Conservation (phyloP, 2,888 invertebrate genomes). For the Eristalis arbustorum region DNA sequence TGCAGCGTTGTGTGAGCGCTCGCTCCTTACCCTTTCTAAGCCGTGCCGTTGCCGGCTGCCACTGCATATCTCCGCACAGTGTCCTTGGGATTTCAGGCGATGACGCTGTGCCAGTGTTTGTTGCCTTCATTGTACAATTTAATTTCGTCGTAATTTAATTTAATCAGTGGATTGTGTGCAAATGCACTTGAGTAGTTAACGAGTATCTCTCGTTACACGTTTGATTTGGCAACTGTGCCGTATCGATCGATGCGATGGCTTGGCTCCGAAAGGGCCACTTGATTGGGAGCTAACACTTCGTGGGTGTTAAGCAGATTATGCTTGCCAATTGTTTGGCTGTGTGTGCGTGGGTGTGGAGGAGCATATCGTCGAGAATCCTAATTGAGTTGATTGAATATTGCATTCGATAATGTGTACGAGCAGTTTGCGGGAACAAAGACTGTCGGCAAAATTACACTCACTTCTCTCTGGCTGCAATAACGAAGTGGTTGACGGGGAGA, state of each 20-base stretch:
- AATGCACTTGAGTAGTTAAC: slow-evolving; percentile 34
- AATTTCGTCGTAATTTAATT: slow-evolving; percentile 54
- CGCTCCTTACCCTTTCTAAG: not conserved
- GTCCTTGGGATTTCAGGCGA: not conserved
- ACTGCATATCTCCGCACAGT: not conserved
- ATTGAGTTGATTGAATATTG: not conserved
- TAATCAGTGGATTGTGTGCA: slow-evolving; percentile 40
- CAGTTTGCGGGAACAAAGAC: not conserved
- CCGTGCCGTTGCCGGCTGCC: not conserved
- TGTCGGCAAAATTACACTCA: not conserved
- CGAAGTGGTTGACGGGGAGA: not conserved
- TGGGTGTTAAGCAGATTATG: slow-evolving; percentile 11
- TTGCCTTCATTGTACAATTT: slow-evolving; percentile 45
- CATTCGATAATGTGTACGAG: not conserved
- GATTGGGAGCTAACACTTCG: not conserved
- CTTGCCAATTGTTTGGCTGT: not conserved
- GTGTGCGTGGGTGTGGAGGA: not conserved
- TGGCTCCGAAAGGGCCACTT: not conserved
- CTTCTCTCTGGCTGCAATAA: not conserved
- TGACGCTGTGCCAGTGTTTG: slow-evolving; percentile 26
- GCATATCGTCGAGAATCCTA: not conserved
- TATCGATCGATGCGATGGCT: slow-evolving; percentile 12
- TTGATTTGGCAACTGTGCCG: slow-evolving; percentile 21
- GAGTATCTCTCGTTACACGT: slow-evolving; percentile 38
- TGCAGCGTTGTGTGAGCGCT: slow-evolving; percentile 21